These are phyloP conservation scores for Panurus biarmicus DNA, from an alignment of 2,113 vertebrate genomes.

Conservation along the genomic window DNA sequence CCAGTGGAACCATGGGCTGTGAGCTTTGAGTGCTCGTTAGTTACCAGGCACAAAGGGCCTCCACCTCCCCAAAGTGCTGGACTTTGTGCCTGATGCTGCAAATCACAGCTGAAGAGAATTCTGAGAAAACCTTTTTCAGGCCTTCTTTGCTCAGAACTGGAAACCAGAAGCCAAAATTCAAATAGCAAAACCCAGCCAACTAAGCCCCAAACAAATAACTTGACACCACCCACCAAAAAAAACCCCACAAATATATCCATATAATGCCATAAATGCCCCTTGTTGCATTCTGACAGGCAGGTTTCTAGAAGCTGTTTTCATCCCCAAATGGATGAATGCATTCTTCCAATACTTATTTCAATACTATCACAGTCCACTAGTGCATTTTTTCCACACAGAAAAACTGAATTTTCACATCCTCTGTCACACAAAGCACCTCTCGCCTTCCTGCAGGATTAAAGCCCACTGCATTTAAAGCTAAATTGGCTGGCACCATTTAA, in stretches of 20 bases:
- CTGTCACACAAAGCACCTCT: background rate
- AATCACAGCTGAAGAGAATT: background rate
- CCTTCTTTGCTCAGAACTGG: background rate
- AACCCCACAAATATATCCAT: background rate
- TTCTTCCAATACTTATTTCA: background rate
- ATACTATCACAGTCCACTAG: background rate
- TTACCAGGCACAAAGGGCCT: background rate
- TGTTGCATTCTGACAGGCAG: background rate
- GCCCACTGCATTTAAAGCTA: background rate
- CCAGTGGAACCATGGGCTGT: background rate
- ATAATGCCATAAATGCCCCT: rapidly evolving
- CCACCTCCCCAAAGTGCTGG: background rate
- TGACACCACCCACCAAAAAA: background rate
- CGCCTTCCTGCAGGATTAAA: background rate
- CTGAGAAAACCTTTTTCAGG: background rate
- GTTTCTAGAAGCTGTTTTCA: background rate
- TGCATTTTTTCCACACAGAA: background rate
- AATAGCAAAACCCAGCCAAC: background rate
- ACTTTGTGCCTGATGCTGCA: background rate
- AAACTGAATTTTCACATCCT: background rate
- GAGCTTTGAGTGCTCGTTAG: background rate
- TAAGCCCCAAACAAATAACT: background rate
- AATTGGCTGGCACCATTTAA: background rate
- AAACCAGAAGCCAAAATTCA: background rate
- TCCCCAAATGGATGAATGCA: background rate